Evolutionary conservation across 2,113 vertebrate genomes (phyloP).

Genomic region (Prunella fulvescens): DNA sequence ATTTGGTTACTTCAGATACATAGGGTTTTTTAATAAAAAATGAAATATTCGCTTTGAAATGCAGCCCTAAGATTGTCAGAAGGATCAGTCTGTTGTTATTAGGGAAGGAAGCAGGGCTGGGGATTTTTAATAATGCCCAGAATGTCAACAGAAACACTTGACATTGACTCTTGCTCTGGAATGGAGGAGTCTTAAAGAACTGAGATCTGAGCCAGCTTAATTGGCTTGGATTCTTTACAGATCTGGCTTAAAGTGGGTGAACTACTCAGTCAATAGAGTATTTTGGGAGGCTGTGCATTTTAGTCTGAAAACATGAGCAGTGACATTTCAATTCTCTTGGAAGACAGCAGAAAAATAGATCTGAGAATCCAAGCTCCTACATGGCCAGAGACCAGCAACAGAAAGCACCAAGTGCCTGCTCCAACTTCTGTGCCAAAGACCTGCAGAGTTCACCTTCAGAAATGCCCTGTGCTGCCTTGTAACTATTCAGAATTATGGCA

Average conservation of each 20-base stretch:
- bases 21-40: background rate
- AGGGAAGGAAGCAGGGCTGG: background rate
- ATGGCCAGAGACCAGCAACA: background rate
- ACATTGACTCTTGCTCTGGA: background rate
- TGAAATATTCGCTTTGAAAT: background rate
- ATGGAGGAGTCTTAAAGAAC: background rate
- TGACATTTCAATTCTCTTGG: slow-evolving; percentile 10
- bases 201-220: background rate
- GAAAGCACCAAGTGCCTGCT: background rate
- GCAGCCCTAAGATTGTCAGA: background rate
- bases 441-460: background rate
- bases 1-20: background rate
- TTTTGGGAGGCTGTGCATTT: slow-evolving; percentile 17
- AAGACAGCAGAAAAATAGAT: slow-evolving; percentile 1
- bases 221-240: slow-evolving; percentile 4
- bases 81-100: background rate
- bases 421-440: background rate
- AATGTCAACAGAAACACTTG: background rate
- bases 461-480: background rate
- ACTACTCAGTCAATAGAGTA: slow-evolving; percentile 20
- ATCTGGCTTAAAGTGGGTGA: background rate
- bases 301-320: background rate
- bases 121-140: background rate
- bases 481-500: background rate
- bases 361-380: background rate